Percentiles rank a stretch among this genome's conserved stretches.
Evolutionary conservation across 1,140 invertebrate species (phyloP).

Genomic region (Lepidurus arcticus): DNA sequence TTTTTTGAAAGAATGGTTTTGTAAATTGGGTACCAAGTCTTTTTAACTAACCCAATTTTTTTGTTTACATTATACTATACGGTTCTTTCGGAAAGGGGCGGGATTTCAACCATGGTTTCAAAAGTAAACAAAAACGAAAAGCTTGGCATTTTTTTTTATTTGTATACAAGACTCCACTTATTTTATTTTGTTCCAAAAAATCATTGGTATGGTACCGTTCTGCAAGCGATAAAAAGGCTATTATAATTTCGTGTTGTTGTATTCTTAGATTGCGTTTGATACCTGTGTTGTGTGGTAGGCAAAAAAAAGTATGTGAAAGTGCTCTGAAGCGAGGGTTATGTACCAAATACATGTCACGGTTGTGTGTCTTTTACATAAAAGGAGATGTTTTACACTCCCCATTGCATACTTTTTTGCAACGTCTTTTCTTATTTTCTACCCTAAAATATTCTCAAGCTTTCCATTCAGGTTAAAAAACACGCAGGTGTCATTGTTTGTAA

Average conservation of each 20-base stretch:
- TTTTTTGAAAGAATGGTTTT: neutral
- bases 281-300: constrained; percentile 17
- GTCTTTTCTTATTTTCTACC: neutral
- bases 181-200: neutral
- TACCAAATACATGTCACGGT: constrained; percentile 21
- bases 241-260: neutral
- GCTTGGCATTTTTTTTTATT: neutral
- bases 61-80: neutral
- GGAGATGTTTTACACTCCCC: neutral
- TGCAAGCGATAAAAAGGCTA: neutral
- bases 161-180: neutral
- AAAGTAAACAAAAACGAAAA: neutral
- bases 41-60: constrained; percentile 22
- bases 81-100: neutral
- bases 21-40: constrained; percentile 19
- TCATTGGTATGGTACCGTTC: neutral
- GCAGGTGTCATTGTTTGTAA: too few relatives aligned
- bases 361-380: constrained; percentile 22
- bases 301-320: constrained; percentile 15
- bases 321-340: neutral
- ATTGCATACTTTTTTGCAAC: neutral
- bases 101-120: neutral
- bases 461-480: too few relatives aligned
- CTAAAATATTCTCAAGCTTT: neutral
- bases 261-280: constrained; percentile 13